Percentiles rank a stretch among this genome's conserved stretches.
These are phyloP conservation scores for Panthera leo DNA, from an alignment of 2,113 vertebrate genomes.

Conservation along the genomic window DNA sequence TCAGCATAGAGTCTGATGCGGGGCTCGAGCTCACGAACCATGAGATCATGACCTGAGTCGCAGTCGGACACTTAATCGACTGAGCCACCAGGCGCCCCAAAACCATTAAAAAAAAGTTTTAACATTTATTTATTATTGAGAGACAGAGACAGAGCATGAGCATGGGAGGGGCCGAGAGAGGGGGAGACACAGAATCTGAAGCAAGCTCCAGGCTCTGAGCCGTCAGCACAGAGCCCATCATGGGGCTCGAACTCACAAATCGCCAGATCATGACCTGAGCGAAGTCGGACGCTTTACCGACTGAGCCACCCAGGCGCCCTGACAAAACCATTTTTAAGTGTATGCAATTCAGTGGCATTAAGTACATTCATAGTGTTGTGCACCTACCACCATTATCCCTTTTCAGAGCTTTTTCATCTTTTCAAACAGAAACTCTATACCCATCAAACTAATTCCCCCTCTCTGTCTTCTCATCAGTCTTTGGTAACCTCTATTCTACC, in stretches of 20 bases:
- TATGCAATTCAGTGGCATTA: not conserved
- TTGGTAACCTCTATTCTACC: not conserved
- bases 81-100: not conserved
- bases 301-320: too few relatives aligned
- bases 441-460: not conserved
- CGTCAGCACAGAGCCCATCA: too few relatives aligned
- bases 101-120: not conserved
- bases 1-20: not conserved
- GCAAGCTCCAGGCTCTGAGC: too few relatives aligned
- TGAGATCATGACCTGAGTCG: not conserved
- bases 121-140: not conserved
- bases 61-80: not conserved
- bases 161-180: too few relatives aligned
- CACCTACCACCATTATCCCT: not conserved
- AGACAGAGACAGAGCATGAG: too few relatives aligned
- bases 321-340: not conserved
- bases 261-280: too few relatives aligned
- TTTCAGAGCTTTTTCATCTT: not conserved
- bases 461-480: not conserved
- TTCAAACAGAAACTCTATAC: not conserved
- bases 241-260: too few relatives aligned
- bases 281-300: too few relatives aligned
- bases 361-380: not conserved
- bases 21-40: not conserved
- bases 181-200: too few relatives aligned